A percentile compares a stretch with the other conserved stretches of the same genome.
These are phyloP conservation scores for Thalassoma bifasciatum DNA, from an alignment of 2,113 vertebrate species.

Conservation along the genomic window DNA sequence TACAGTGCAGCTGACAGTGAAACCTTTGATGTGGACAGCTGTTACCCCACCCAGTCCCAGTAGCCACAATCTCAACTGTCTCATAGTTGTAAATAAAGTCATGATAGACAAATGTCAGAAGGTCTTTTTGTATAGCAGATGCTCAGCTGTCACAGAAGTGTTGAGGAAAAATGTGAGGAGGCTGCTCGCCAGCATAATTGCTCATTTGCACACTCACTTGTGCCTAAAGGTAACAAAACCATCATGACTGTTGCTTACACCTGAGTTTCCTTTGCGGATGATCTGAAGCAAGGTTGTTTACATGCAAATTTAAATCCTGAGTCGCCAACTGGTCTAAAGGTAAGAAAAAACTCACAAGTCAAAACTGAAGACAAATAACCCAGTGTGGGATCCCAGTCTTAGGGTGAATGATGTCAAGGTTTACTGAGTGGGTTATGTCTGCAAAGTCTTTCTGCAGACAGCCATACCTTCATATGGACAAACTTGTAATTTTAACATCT, in stretches of 20 bases:
- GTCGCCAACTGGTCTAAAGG: no score
- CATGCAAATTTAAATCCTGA: no score
- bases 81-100: neutral
- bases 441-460: no score
- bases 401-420: no score
- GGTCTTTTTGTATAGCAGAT: neutral
- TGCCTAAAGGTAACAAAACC: neutral
- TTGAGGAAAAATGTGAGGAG: neutral
- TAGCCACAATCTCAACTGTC: neutral
- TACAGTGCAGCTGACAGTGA: neutral
- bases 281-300: no score
- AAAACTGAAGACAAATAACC: no score
- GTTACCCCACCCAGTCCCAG: neutral
- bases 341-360: no score
- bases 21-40: conserved; percentile 27
- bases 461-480: no score
- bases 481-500: no score
- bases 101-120: neutral
- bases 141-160: neutral
- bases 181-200: neutral
- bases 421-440: no score
- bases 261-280: no score
- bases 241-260: neutral
- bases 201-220: neutral
- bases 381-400: no score